Evolutionary conservation across 37 sponge, comb jelly and placozoan species (phyloP).

Genomic region (Chondrosia reniformis): DNA sequence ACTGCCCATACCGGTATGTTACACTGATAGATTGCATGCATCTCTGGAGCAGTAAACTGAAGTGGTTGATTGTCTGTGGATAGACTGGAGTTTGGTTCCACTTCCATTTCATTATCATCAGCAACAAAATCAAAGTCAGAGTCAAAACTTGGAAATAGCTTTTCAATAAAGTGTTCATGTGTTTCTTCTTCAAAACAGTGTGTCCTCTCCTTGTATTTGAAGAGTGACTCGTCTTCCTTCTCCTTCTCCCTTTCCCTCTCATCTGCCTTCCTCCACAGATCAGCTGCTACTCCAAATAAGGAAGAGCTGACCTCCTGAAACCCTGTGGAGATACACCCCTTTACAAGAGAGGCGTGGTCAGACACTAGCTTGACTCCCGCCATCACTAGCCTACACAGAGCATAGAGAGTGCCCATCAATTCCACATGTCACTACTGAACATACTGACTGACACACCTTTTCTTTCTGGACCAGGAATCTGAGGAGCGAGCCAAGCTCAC

Average conservation of each 20-base stretch:
- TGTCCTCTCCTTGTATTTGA: slow-evolving; percentile 48
- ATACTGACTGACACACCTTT: too few species aligned
- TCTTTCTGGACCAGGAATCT: too few species aligned
- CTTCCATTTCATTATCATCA: background rate
- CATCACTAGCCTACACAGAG: slow-evolving; percentile 27
- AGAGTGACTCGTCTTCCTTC: slow-evolving; percentile 55
- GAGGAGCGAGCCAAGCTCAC: too few species aligned
- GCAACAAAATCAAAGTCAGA: slow-evolving; percentile 12
- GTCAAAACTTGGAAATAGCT: slow-evolving; percentile 58
- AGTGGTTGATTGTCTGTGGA: background rate
- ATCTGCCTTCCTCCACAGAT: slow-evolving; percentile 43
- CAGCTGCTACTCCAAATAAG: slow-evolving; percentile 29
- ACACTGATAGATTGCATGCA: too few species aligned
- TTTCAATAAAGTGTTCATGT: slow-evolving; percentile 12
- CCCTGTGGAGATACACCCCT: background rate
- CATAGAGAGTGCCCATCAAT: too few species aligned
- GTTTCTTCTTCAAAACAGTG: slow-evolving; percentile 28
- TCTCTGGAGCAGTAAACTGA: background rate
- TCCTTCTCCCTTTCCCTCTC: slow-evolving; percentile 33
- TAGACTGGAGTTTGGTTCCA: background rate
- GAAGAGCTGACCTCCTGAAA: background rate
- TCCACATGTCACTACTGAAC: too few species aligned
- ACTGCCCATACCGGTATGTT: too few species aligned
- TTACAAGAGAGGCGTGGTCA: background rate
- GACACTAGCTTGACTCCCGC: background rate